Base-by-base conservation (phyloP, 2,113 vertebrate genomes). In the Onychostruthus taczanowskii region DNA sequence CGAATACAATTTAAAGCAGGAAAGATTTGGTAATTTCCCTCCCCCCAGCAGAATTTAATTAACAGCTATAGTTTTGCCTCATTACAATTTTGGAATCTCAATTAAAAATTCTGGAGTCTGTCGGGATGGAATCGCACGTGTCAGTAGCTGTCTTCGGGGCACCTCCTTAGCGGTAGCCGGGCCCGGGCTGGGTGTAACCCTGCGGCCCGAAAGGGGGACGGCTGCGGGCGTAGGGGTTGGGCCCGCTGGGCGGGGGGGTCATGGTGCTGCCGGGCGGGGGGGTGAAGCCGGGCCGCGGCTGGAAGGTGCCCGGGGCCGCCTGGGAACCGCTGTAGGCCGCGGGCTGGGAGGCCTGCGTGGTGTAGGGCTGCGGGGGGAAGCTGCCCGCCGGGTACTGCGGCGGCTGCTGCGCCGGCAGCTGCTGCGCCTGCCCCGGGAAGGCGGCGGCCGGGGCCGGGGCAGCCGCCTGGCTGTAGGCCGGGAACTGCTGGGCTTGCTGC, bases 141-240 rank as follows among this genome's bases (percentile, higher is more conserved):
- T 62, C 55, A 70, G 83, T 33, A 7, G 55, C 59, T 5, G 6
- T 8, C 30, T 4, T 6, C 18, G 63, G 44, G n/a, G 72, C 84
- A 20, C 8, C 81, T 82, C 77, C 96, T 98, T 99, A 99, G 97
- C 99, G 99, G 97, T 99, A 99, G 49, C 99, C 99, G 6, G 99
- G 99, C 46, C 99, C 99, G 0, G 99, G 99, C 70, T 99, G 99
- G 93, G 99, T 85, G 80, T 99, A 99, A 68, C 99, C 98, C 98
- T 99, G 98, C 21, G 96, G 69, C 75, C 98, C 98, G 24, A 99
- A 99, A 44, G 99, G 98, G 9, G 98, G 99, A 8, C 99, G 99
- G 95, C 98, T 99, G 61, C 99, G 99, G 87, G 99, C 98, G 4
- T 99, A 99, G 3, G 99, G 99, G 97, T 99, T 99, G 89, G 99